Conservation (phyloP, 2,797 vertebrate species). For the Cichlasoma orientale region DNA sequence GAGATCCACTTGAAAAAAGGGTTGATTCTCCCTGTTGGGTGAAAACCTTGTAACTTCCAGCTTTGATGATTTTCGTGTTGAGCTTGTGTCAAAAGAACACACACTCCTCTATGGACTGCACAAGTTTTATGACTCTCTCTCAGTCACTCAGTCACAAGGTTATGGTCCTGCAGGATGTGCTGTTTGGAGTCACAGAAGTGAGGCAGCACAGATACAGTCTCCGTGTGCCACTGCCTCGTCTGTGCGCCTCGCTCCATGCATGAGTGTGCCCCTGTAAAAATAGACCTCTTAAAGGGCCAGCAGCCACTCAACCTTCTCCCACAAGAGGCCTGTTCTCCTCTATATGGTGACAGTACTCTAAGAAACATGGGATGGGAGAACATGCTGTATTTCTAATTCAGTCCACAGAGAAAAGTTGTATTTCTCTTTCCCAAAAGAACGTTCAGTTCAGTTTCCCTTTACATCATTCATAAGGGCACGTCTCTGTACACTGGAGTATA, state of each 20-base stretch:
- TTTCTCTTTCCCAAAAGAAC: slow-evolving; percentile 3
- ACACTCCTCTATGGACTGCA: slow-evolving; percentile 10
- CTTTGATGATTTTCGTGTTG: slow-evolving; percentile 33
- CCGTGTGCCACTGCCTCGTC: slow-evolving; percentile 67
- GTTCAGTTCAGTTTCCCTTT: slow-evolving; percentile 14
- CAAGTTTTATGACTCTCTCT: slow-evolving; percentile 21
- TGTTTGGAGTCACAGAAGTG: slow-evolving; percentile 68
- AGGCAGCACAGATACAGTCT: slow-evolving; percentile 63
- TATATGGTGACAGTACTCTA: slow-evolving; percentile 60
- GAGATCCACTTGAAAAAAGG: slow-evolving; percentile 46
- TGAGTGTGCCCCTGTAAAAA: slow-evolving; percentile 83
- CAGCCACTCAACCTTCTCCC: slow-evolving; percentile 68
- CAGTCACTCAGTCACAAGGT: slow-evolving; percentile 27
- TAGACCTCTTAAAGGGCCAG: slow-evolving; percentile 84
- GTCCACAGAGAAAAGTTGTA: slow-evolving; percentile 15
- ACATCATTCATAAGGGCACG: slow-evolving; percentile 33
- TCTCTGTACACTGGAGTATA: neutral
- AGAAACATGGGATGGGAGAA: slow-evolving; percentile 47
- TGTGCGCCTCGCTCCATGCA: slow-evolving; percentile 75
- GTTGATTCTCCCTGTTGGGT: slow-evolving; percentile 30
- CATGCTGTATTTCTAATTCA: slow-evolving; percentile 45
- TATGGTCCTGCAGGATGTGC: slow-evolving; percentile 54
- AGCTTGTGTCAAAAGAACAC: slow-evolving; percentile 10
- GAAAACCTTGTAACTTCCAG: slow-evolving; percentile 38
- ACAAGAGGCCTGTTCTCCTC: slow-evolving; percentile 69